phyloP scores from a whole-genome alignment of 2,113 vertebrate species.

The Coptodon rendalli region DNA sequence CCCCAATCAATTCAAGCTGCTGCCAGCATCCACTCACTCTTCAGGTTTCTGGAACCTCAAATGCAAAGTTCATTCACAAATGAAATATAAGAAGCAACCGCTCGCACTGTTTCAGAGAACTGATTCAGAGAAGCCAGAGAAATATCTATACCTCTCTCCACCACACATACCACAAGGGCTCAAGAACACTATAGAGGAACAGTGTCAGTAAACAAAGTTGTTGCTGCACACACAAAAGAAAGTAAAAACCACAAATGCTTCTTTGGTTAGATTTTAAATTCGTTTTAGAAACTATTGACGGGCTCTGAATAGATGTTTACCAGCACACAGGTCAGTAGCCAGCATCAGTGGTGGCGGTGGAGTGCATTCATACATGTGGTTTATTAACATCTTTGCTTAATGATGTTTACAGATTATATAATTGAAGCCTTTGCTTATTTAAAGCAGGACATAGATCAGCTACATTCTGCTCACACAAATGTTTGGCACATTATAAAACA shows the following conservation, averaged over 20 bases:
- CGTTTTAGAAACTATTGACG: not conserved
- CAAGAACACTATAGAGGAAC: not conserved
- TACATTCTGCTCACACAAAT: not conserved
- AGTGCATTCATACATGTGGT: not conserved
- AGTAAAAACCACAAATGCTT: not conserved
- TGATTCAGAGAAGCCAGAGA: not conserved
- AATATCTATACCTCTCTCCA: not conserved
- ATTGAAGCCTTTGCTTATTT: not conserved
- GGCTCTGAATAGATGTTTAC: not conserved
- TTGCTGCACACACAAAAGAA: not conserved
- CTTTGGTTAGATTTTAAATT: not conserved
- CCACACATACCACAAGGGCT: not conserved
- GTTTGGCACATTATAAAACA: not conserved
- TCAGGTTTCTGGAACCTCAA: not conserved
- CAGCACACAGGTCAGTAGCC: not conserved
- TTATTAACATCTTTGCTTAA: not conserved
- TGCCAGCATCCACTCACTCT: not conserved
- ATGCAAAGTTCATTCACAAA: not conserved
- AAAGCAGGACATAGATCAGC: not conserved
- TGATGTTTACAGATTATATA: not conserved
- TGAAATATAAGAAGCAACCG: not conserved
- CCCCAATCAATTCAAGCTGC: not conserved
- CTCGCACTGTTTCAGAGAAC: not conserved
- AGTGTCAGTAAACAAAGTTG: not conserved
- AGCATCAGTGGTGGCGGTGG: not conserved